Base-by-base conservation (phyloP, 2,113 vertebrate genomes). In the Centrocercus urophasianus region DNA sequence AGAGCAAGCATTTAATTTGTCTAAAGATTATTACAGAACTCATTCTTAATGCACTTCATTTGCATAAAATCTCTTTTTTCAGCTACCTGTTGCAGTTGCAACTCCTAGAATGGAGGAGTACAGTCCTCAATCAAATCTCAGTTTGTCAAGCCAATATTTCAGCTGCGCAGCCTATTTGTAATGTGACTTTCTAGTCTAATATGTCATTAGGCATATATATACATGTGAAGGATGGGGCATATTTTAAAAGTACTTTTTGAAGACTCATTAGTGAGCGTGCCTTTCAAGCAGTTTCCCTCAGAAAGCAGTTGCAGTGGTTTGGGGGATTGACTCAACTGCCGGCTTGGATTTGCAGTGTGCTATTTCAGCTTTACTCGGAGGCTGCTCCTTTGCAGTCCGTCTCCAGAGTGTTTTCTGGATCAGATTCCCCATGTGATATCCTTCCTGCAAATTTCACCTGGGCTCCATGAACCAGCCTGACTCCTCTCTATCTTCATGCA, bases 1-100 rank as follows among this genome's bases (percentile, higher is more conserved):
- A 72, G 65, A 97, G 69, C 52, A 22, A 95, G 57, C 36, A 83
- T 60, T 90, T 93, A 96, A 86, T 95, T 91, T 95, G 57, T 66
- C 24, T 81, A 22, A 90, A 93, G 38, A 83, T 75, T 92, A 32
- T 86, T 95, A 83, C 27, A 86, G 79, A 91, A 72, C 75, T 89
- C 76, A 70, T 89, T 89, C 63, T 87, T 95, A 96, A 76, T 93
- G 87, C 83, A 72, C 18, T 16, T 91, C 48, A 78, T 96, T 86
- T 91, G 38, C 93, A 94, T 95, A 36, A 86, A 57, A n/a, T 59
- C 3, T 84, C 85, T 93, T 83, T 89, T 88, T 30, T 42, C 42
- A 70, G 9, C 42, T 74, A 74, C 38, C 30, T 89, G 57, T 95
- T 90, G 69, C 40, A 61, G 50, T 54, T 43, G 42, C 42, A 43